Conservation (phyloP, 1,140 invertebrate species). For the Drosophila tropicalis region DNA sequence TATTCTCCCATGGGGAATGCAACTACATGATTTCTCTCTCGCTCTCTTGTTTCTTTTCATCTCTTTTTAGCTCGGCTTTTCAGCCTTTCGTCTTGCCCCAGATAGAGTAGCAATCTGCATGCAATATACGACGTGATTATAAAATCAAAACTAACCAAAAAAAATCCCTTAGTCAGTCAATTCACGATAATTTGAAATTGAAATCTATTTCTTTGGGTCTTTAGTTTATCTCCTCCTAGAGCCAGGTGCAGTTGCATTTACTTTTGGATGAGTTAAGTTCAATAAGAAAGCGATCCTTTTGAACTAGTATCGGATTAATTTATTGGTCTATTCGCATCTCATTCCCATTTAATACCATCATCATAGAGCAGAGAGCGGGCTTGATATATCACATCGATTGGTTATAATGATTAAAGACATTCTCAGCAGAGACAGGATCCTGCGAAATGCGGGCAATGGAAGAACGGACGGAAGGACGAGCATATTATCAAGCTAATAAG, state of each 20-base stretch:
- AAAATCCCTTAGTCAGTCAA: neutral
- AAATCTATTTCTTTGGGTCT: too few species aligned
- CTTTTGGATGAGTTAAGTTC: too few species aligned
- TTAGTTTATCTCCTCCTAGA: too few species aligned
- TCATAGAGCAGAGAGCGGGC: too few species aligned
- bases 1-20: slow-evolving; percentile 9
- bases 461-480: too few species aligned
- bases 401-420: neutral
- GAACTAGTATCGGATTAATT: too few species aligned
- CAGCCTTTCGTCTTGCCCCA: slow-evolving; percentile 1
- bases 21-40: slow-evolving; percentile 4
- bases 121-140: neutral
- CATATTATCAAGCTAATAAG: slow-evolving; percentile 14
- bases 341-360: neutral
- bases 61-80: neutral
- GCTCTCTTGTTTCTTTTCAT: neutral
- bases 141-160: neutral
- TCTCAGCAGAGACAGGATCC: neutral
- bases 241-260: too few species aligned
- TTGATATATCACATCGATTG: neutral
- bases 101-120: neutral
- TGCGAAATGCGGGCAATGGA: neutral
- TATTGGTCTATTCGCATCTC: too few species aligned
- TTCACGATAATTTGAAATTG: too few species aligned
- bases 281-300: too few species aligned